Percentiles rank a stretch among this genome's conserved stretches.
These are phyloP conservation scores for Helicolenus hilgendorfi DNA, from an alignment of 2,797 vertebrate genomes.

Conservation along the genomic window DNA sequence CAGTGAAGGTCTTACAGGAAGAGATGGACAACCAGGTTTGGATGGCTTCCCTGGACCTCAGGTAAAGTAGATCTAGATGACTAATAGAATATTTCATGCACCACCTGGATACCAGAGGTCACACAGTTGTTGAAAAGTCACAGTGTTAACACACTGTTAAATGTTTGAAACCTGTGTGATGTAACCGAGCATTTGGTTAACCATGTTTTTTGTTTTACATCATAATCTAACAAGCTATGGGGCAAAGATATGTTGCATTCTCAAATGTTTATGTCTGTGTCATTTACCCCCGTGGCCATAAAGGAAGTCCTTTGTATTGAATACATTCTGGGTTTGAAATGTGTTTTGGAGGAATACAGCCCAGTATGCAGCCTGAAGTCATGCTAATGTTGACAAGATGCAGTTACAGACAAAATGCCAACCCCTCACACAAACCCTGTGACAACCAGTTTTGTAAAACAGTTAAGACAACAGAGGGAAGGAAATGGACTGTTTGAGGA, in stretches of 20 bases:
- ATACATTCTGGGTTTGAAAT: not conserved
- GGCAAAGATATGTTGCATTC: not conserved
- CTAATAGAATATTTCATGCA: not conserved
- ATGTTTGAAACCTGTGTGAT: not conserved
- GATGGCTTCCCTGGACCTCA: conserved; percentile 93
- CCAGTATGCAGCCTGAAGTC: not conserved
- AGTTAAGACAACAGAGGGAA: not conserved
- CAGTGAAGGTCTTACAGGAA: conserved; percentile 84
- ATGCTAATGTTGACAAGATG: not conserved
- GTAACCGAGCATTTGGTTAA: not conserved
- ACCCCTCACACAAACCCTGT: not conserved
- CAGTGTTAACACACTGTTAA: not conserved
- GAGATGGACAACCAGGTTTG: conserved; percentile 92
- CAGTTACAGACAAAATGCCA: not conserved
- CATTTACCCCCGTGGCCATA: not conserved
- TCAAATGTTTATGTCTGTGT: not conserved
- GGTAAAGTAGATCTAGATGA: conserved; percentile 79
- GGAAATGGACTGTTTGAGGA: not conserved
- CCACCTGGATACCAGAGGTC: not conserved
- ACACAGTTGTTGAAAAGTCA: not conserved
- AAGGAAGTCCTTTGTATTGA: not conserved
- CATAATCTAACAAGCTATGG: not conserved
- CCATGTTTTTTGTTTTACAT: not conserved
- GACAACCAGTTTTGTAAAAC: not conserved
- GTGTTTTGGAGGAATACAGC: not conserved